These are phyloP conservation scores for Caloenas nicobarica DNA, from an alignment of 2,113 vertebrate species.

Conservation along the genomic window DNA sequence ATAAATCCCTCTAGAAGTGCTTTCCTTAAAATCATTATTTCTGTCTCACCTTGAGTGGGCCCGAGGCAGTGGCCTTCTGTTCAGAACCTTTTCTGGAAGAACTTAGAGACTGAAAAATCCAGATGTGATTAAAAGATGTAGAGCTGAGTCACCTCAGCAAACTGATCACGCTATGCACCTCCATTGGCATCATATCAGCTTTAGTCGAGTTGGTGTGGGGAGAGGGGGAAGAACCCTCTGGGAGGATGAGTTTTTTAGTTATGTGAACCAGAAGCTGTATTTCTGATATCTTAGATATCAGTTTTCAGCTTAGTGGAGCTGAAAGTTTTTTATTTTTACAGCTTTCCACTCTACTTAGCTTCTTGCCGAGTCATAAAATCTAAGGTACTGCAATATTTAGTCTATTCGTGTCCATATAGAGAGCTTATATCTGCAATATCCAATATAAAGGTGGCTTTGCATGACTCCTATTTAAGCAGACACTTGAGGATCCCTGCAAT, in stretches of 20 bases:
- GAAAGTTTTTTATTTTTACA: conserved; percentile 53
- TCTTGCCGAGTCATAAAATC: conserved; percentile 40
- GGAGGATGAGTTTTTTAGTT: neutral
- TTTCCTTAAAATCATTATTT: neutral
- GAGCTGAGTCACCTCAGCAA: neutral
- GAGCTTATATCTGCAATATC: conserved; percentile 23
- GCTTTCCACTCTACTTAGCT: conserved; percentile 39
- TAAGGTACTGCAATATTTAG: conserved; percentile 21
- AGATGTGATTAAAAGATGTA: conserved; percentile 13
- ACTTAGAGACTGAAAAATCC: neutral
- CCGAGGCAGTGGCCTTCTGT: conserved; percentile 9
- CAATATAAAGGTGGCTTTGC: conserved; percentile 2
- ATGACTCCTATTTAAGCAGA: neutral
- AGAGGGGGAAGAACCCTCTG: neutral
- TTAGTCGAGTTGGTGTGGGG: neutral
- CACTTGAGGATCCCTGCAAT: neutral
- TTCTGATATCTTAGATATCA: neutral
- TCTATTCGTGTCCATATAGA: neutral
- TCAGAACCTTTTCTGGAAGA: conserved; percentile 8
- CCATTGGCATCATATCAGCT: neutral
- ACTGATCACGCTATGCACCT: neutral
- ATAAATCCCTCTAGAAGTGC: neutral
- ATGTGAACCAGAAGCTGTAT: neutral
- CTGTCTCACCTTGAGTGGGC: neutral
- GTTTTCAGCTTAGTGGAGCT: conserved; percentile 35